Conservation (phyloP, 2,888 invertebrate genomes). For the Troglohyphantes excavatus region DNA sequence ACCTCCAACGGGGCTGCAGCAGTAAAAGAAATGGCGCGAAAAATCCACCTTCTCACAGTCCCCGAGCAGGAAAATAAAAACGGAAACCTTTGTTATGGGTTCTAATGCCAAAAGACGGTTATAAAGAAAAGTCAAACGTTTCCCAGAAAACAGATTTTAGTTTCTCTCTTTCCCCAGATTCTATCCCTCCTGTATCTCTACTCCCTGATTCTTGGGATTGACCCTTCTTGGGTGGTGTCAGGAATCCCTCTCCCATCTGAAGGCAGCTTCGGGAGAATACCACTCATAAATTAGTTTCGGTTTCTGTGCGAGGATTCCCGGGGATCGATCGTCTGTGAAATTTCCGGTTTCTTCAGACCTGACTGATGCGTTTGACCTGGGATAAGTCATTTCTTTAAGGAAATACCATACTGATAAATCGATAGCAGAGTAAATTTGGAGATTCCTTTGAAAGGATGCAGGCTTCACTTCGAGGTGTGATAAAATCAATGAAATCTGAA, state of each 20-base stretch:
- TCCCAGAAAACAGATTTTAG: constrained; percentile 42
- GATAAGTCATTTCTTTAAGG: too few species aligned
- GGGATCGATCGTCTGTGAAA: constrained; percentile 53
- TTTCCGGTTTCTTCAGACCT: constrained; percentile 27
- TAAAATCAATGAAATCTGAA: too few species aligned
- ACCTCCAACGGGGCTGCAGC: neutral
- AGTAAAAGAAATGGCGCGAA: constrained; percentile 58
- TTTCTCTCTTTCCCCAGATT: neutral
- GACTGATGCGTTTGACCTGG: constrained; percentile 40
- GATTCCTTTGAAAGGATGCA: too few species aligned
- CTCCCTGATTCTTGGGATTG: constrained; percentile 37
- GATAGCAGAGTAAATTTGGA: too few species aligned
- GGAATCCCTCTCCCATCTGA: constrained; percentile 40
- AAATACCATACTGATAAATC: too few species aligned
- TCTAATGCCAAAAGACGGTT: neutral
- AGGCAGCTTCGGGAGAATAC: constrained; percentile 6
- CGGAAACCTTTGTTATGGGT: constrained; percentile 38
- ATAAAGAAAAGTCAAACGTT: constrained; percentile 16
- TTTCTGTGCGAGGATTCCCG: too few species aligned
- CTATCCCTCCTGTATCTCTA: neutral
- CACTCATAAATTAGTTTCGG: constrained; percentile 57
- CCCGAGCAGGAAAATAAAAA: constrained; percentile 44
- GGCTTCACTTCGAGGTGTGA: too few species aligned
- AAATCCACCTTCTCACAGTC: constrained; percentile 38
- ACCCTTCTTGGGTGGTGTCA: constrained; percentile 45